A percentile compares a stretch with the other conserved stretches of the same genome.
Evolutionary conservation across 2,113 vertebrate genomes (phyloP).

Genomic region (Grallaria varia): DNA sequence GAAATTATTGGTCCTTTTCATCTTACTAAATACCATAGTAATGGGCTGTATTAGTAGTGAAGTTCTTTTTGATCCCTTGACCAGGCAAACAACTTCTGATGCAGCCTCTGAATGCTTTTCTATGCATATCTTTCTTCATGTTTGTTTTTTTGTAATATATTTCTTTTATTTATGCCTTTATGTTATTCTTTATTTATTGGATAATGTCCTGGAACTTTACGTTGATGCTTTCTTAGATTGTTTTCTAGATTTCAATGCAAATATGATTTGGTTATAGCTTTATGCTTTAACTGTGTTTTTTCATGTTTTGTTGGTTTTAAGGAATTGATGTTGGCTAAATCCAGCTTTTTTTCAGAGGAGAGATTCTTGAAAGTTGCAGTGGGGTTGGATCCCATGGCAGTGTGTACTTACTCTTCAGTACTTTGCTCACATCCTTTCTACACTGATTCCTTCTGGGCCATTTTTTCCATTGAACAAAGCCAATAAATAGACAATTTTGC

Average conservation of each 20-base stretch:
- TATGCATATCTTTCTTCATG: background rate
- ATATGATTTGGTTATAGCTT: background rate
- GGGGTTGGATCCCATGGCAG: background rate
- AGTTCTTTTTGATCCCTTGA: background rate
- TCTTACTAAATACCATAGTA: background rate
- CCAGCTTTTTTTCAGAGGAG: background rate
- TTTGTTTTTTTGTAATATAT: background rate
- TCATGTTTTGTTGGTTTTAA: background rate
- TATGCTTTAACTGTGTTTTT: background rate
- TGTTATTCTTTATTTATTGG: background rate
- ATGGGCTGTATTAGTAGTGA: background rate
- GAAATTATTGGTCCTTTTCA: background rate
- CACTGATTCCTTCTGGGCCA: background rate
- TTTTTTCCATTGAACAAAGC: background rate
- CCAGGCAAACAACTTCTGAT: background rate
- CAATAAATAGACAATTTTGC: background rate
- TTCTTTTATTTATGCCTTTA: background rate
- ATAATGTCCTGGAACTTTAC: background rate
- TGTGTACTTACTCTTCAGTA: background rate
- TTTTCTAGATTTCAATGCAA: background rate
- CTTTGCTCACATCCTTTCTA: background rate
- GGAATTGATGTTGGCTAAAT: background rate
- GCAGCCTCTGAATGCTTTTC: background rate
- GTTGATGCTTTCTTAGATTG: background rate
- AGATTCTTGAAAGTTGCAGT: background rate